Evolutionary conservation across 1,140 invertebrate genomes (phyloP), one percentile per base, ranked within the genome.

Genomic region (Notospermus geniculatus): DNA sequence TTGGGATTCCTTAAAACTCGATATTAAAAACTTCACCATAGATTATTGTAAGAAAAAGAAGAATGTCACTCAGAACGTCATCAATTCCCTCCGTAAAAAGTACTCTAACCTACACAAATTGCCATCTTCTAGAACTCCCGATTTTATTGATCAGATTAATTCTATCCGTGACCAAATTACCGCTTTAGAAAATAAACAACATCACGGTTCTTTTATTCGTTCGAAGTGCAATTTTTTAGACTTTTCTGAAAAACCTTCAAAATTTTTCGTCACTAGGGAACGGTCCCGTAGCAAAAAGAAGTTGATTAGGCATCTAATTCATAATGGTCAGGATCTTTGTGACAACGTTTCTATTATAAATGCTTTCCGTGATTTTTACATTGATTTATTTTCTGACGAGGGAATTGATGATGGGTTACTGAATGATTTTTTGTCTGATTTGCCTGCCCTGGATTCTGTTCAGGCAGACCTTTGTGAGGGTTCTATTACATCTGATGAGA

Each of bases 311-410:
- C 32, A 28, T 19, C 17, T 69, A 22, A 29, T 59, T 29, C 54
- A 63, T 46, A 2, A 32, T n/a, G 45, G 61, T 7, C 54, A 61
- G 2, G 46, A 61, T 11, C 29, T 64, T 41, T 45, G 4, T 0
- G 2, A 56, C 29, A 63, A 36, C 41, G 52, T 52, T 32, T n/a
- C 53, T 28, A 71, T 71, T 61, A 53, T 66, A 36, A 36, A 53
- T 29, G 19, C n/a, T 32, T 66, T 62, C 63, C 30, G 29, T 23
- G 39, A 56, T 1, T 71, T 71, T 59, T 71, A 70, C 66, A 5
- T 50, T 36, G 30, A 67, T 28, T 54, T 71, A 28, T 71, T 61
- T 45, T 52, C 57, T 13, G 28, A 28, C 29, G 19, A 58, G 30
- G 28, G 46, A 15, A 66, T 60, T 71, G 36, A 56, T 65, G 58